phyloP scores from a whole-genome alignment of 1,140 invertebrate species.

The Drosophila saltans region DNA sequence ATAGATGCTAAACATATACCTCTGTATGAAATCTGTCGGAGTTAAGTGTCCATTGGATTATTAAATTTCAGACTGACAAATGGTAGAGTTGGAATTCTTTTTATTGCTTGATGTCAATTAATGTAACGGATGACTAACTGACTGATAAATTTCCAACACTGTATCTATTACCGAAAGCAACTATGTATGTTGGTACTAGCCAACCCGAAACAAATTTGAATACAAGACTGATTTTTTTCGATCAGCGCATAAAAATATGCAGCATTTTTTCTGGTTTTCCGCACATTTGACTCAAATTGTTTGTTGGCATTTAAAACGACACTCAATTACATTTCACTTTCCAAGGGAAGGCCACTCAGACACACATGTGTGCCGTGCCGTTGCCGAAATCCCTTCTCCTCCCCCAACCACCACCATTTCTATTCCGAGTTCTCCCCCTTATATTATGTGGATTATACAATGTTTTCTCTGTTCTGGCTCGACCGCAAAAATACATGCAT shows the following conservation, averaged over 20 bases:
- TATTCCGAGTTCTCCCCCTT: constrained; percentile 19
- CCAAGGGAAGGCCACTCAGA: constrained; percentile 71
- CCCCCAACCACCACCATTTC: not conserved
- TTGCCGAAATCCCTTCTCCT: constrained; percentile 8
- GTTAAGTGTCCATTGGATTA: not conserved
- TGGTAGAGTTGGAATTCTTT: not conserved
- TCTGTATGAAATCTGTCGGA: constrained; percentile 32
- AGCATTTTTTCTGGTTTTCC: constrained; percentile 49
- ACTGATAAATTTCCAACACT: too few species aligned
- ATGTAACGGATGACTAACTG: too few species aligned
- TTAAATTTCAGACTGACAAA: not conserved
- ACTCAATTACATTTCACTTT: constrained; percentile 78
- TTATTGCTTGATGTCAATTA: not conserved
- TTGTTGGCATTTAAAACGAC: constrained; percentile 67
- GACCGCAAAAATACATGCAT: constrained; percentile 57
- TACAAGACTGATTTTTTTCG: constrained; percentile 12
- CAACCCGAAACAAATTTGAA: not conserved
- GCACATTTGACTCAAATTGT: constrained; percentile 49
- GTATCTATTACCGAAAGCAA: too few species aligned
- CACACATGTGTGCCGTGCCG: constrained; percentile 34
- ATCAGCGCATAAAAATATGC: constrained; percentile 64
- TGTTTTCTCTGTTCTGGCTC: constrained; percentile 49
- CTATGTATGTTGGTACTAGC: not conserved
- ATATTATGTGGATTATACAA: constrained; percentile 55
- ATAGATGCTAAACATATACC: constrained; percentile 13